Evolutionary conservation across 2,888 invertebrate species (phyloP).

Genomic region (Trachelus stipa): DNA sequence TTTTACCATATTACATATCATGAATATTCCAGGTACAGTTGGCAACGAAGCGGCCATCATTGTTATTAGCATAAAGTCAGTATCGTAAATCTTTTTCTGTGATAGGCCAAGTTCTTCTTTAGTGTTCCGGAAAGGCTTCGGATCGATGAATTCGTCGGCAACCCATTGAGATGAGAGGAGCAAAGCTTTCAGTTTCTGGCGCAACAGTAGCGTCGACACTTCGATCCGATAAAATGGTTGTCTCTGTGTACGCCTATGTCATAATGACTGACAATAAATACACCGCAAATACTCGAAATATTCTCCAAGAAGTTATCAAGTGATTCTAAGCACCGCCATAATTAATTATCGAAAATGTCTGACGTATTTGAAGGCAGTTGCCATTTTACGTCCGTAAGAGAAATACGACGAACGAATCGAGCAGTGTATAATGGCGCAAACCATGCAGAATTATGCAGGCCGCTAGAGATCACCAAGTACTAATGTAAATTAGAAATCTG

Average conservation of each 20-base stretch:
- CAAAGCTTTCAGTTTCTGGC: background rate
- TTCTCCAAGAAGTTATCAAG: background rate
- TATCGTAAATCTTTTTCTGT: background rate
- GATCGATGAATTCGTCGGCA: background rate
- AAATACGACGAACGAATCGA: background rate
- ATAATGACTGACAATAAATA: background rate
- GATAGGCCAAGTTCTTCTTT: background rate
- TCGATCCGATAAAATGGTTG: background rate
- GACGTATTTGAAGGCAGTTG: background rate
- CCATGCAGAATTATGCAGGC: constrained; percentile 2
- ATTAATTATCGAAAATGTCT: background rate
- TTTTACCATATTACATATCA: background rate
- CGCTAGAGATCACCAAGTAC: constrained; percentile 40
- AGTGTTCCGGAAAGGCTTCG: background rate
- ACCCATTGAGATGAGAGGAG: background rate
- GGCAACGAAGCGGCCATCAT: background rate
- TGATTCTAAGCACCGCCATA: background rate
- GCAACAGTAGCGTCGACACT: background rate
- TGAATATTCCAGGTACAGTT: background rate
- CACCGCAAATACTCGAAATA: background rate
- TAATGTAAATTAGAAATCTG: constrained; percentile 63
- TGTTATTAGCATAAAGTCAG: background rate
- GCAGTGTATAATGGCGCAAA: background rate
- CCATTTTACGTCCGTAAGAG: background rate
- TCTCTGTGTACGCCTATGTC: background rate